Percentiles rank a stretch among this genome's conserved stretches.
Conservation (phyloP, 2,888 invertebrate species). For the Torymus texanus region DNA sequence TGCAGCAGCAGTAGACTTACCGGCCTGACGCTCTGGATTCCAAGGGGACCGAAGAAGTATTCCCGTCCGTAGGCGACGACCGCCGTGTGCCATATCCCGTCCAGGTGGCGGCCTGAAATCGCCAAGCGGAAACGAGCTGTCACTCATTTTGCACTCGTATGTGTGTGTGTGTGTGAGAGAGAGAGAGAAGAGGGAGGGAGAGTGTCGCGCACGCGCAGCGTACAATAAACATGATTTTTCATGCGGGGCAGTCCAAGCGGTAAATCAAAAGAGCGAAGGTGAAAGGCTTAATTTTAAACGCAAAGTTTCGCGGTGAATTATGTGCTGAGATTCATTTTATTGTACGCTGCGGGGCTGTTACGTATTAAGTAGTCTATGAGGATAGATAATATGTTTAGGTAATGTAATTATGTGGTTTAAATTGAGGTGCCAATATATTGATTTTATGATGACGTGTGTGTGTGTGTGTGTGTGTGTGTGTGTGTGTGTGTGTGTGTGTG, state of each 20-base stretch:
- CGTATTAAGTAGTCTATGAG: too few relatives aligned
- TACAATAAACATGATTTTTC: conserved; percentile 41
- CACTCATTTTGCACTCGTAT: conserved; percentile 30
- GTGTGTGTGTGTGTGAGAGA: conserved; percentile 32
- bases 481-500: too few relatives aligned
- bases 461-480: too few relatives aligned
- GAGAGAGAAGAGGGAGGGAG: neutral
- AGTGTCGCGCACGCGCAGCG: neutral
- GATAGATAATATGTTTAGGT: too few relatives aligned
- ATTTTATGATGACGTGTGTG: too few relatives aligned
- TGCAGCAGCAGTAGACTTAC: conserved; percentile 78
- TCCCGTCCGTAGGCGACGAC: conserved; percentile 90
- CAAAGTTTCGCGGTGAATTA: too few relatives aligned
- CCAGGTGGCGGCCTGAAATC: conserved; percentile 85
- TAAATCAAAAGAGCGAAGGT: neutral
- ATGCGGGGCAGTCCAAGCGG: neutral
- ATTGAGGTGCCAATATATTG: too few relatives aligned
- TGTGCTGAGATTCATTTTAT: too few relatives aligned
- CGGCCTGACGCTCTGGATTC: conserved; percentile 87
- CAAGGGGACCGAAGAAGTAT: conserved; percentile 90
- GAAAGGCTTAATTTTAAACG: conserved; percentile 1
- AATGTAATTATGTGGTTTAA: too few relatives aligned
- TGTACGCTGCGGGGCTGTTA: too few relatives aligned
- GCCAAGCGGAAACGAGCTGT: conserved; percentile 44
- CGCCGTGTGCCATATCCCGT: conserved; percentile 97